Base-by-base conservation (phyloP, 2,797 vertebrate genomes). In the Psittacula derbiana region DNA sequence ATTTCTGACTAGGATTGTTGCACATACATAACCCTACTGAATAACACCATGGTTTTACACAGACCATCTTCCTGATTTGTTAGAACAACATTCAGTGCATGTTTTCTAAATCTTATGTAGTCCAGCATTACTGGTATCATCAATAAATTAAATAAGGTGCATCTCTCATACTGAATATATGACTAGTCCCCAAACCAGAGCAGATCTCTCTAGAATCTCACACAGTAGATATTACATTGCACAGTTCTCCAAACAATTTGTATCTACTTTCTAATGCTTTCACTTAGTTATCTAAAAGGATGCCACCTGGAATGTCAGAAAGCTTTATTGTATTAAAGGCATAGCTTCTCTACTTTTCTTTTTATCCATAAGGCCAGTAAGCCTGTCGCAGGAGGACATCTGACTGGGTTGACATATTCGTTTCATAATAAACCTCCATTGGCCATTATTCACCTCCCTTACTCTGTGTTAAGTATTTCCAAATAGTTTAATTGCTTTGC, bases 401-500 rank as follows among this genome's bases (percentile, higher is more conserved):
- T 65, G 57, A 49, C 69, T 69, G 41, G 4, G 12, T 24, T 89
- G 87, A 88, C 67, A 40, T 85, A 85, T 82, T 58, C 90, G 33
- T 33, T 90, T 93, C 53, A 65, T 61, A 75, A 58, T 11, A 88
- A 92, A 88, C 88, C 21, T 61, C 46, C 15, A 25, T 6, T 79
- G 58, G 65, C n/a, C 44, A 21, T 81, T 94, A 75, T 24, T 80
- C 24, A 72, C 78, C 24, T 93, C 27, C 31, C 36, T 90, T 74
- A 84, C 16, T 66, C 47, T 84, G 40, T 64, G 66, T 30, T 69
- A 81, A 72, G 44, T 84, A 74, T 57, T 92, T 93, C 43, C 27
- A 84, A 86, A 43, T 10, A 46, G 58, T 92, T 90, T 80, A 64
- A 88, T 81, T 50, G 3, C 58, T 85, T 93, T 84, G 13, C n/a